These are phyloP conservation scores for Bombus terrestris DNA, from an alignment of 1,140 invertebrate species.

Conservation along the genomic window DNA sequence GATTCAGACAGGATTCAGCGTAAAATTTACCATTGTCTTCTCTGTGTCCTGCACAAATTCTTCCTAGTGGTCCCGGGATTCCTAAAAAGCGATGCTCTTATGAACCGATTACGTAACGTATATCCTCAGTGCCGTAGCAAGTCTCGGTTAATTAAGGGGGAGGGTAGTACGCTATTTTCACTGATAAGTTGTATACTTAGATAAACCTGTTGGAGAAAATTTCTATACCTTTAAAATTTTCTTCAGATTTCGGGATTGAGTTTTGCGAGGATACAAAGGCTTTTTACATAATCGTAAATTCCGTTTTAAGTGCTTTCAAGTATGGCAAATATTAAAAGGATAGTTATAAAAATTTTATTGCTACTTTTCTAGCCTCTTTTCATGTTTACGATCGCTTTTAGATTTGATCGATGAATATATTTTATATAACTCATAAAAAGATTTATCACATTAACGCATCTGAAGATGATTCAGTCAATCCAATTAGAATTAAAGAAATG, in stretches of 20 bases:
- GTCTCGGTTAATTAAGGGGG: background rate
- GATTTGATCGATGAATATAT: background rate
- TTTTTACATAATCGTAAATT: background rate
- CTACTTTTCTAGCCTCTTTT: too few relatives aligned
- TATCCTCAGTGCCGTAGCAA: background rate
- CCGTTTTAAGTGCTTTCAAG: background rate
- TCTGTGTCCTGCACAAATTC: background rate
- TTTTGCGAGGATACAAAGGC: background rate
- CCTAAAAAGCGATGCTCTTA: background rate
- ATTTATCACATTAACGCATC: too few relatives aligned
- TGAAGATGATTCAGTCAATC: too few relatives aligned
- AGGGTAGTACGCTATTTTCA: background rate
- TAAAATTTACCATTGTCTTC: conserved; percentile 14
- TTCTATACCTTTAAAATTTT: background rate
- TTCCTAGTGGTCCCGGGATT: background rate
- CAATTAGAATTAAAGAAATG: too few relatives aligned
- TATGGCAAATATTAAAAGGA: background rate
- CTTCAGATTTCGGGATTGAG: background rate
- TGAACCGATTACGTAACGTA: background rate
- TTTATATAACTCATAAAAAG: too few relatives aligned
- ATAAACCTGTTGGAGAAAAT: background rate
- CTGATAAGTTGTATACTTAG: background rate
- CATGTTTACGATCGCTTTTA: background rate
- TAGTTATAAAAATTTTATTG: background rate
- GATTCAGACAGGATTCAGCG: background rate